Conservation (phyloP, 2,888 invertebrate species). For the Noctua janthe region DNA sequence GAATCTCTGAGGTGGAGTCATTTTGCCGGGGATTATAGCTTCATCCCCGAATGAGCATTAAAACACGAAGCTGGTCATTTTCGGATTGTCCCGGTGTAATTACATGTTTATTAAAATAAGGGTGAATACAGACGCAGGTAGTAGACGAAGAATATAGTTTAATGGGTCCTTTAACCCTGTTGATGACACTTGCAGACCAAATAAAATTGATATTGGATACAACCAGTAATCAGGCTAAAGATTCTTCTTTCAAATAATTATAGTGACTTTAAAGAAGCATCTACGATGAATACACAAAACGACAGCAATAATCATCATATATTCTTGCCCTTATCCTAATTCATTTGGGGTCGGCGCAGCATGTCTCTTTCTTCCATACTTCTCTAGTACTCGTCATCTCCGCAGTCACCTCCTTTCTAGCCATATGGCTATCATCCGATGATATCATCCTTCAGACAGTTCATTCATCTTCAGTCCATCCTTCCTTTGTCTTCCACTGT, state of each 20-base stretch:
- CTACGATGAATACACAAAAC: neutral
- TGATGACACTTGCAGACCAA: neutral
- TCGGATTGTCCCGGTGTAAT: conserved; percentile 67
- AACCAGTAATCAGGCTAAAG: neutral
- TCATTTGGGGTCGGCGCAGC: neutral
- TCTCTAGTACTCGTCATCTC: neutral
- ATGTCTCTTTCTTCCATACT: neutral
- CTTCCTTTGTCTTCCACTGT: neutral
- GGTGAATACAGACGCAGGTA: neutral
- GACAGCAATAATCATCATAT: neutral
- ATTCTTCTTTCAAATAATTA: neutral
- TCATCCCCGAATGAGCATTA: conserved; percentile 77
- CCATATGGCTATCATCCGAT: neutral
- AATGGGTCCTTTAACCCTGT: neutral
- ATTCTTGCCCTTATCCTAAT: neutral
- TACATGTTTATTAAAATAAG: conserved; percentile 67
- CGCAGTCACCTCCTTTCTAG: neutral
- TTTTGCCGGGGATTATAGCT: conserved; percentile 79
- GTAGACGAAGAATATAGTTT: neutral
- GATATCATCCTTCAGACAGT: neutral
- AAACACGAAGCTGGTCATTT: conserved; percentile 77
- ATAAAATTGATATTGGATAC: neutral
- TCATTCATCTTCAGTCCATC: neutral
- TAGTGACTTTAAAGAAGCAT: neutral
- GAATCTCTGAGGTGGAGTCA: conserved; percentile 80